Evolutionary conservation across 2,888 invertebrate genomes (phyloP).

Genomic region (Nymphalis c-album): DNA sequence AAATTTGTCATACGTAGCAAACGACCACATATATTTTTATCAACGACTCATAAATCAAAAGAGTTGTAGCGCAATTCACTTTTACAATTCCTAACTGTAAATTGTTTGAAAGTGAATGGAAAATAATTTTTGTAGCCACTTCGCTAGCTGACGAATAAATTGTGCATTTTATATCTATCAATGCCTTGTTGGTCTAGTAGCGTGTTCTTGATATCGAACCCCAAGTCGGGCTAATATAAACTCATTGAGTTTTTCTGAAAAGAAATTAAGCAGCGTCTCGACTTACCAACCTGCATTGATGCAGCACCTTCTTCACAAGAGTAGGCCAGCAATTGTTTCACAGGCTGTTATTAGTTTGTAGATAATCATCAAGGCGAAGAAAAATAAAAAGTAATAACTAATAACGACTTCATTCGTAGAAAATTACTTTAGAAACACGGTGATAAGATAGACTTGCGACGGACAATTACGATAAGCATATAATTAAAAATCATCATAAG

Average conservation of each 20-base stretch:
- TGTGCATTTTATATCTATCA: not conserved
- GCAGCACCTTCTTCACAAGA: too few species aligned
- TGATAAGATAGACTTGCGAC: not conserved
- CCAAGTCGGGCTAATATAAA: too few species aligned
- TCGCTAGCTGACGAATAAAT: not conserved
- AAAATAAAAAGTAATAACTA: too few species aligned
- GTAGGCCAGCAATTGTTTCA: too few species aligned
- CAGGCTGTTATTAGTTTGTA: too few species aligned
- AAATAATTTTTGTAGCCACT: not conserved
- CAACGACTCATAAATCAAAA: slow-evolving; percentile 20
- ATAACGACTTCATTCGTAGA: slow-evolving; percentile 5
- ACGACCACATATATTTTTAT: slow-evolving; percentile 13
- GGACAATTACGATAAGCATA: slow-evolving; percentile 16
- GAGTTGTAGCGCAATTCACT: not conserved
- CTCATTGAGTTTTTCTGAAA: too few species aligned
- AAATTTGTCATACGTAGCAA: slow-evolving; percentile 21
- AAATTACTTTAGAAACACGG: slow-evolving; percentile 10
- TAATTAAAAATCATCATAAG: slow-evolving; percentile 7
- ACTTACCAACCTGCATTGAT: too few species aligned
- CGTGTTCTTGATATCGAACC: too few species aligned
- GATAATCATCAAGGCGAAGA: not conserved
- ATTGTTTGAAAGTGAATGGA: slow-evolving; percentile 5
- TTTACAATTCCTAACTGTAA: not conserved
- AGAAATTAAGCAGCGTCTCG: too few species aligned
- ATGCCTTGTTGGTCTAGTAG: too few species aligned